Percentiles rank a stretch among this genome's conserved stretches.
Conservation (phyloP, 1,140 invertebrate genomes). For the Lordiphosa clarofinis region DNA sequence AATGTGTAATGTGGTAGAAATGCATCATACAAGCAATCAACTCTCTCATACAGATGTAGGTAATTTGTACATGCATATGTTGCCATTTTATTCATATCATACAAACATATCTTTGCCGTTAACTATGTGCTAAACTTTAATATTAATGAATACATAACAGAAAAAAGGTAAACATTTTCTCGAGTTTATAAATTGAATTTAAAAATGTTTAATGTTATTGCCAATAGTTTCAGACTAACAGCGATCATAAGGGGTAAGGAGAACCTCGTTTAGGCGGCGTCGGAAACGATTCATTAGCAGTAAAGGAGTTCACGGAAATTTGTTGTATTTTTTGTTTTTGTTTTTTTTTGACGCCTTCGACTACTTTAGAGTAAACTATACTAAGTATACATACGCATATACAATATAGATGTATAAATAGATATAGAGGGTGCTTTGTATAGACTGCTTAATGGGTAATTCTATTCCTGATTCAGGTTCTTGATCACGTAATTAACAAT, state of each 20-base stretch:
- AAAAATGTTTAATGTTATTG: slow-evolving; percentile 41
- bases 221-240: slow-evolving; percentile 50
- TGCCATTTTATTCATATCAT: slow-evolving; percentile 56
- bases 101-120: slow-evolving; percentile 57
- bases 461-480: slow-evolving; percentile 79
- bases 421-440: slow-evolving; percentile 55
- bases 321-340: not conserved
- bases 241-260: slow-evolving; percentile 12
- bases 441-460: slow-evolving; percentile 50
- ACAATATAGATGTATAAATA: slow-evolving; percentile 40
- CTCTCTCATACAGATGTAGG: not conserved
- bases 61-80: slow-evolving; percentile 51
- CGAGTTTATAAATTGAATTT: slow-evolving; percentile 50
- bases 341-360: slow-evolving; percentile 14
- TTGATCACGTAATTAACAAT: slow-evolving; percentile 79
- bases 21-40: too few relatives aligned
- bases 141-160: slow-evolving; percentile 71
- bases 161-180: slow-evolving; percentile 50
- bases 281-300: slow-evolving; percentile 59
- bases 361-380: slow-evolving; percentile 63
- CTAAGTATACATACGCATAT: slow-evolving; percentile 52
- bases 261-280: slow-evolving; percentile 36
- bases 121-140: slow-evolving; percentile 50
- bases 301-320: slow-evolving; percentile 24
- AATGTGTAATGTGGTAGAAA: too few relatives aligned